phyloP scores from a whole-genome alignment of 2,797 vertebrate genomes.

The Todus mexicanus region DNA sequence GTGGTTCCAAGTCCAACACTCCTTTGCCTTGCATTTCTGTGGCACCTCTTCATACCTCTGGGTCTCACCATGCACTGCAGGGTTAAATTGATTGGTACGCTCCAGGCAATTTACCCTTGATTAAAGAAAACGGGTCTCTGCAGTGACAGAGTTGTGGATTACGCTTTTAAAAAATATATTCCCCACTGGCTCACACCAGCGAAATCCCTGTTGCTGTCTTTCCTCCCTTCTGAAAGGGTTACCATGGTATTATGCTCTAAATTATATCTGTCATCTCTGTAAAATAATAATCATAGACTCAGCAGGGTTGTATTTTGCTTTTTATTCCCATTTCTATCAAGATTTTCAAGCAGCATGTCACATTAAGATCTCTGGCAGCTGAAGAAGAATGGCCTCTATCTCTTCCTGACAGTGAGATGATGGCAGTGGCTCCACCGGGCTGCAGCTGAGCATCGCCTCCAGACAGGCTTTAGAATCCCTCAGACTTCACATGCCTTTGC shows the following conservation, averaged over 20 bases:
- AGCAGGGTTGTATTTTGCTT: background rate
- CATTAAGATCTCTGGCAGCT: background rate
- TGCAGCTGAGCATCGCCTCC: background rate
- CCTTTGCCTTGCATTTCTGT: background rate
- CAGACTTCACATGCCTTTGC: background rate
- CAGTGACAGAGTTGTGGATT: background rate
- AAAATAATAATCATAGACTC: background rate
- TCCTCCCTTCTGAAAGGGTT: background rate
- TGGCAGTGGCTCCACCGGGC: accelerated
- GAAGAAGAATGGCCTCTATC: background rate
- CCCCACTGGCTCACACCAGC: background rate
- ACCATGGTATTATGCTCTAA: background rate
- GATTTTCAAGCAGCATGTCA: background rate
- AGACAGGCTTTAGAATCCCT: accelerated
- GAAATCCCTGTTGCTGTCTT: background rate
- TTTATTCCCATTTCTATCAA: background rate
- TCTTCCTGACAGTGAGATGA: background rate
- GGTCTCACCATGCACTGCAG: background rate
- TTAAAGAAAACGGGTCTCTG: background rate
- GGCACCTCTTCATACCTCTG: background rate
- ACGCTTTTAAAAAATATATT: background rate
- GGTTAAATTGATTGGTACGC: background rate
- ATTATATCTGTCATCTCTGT: background rate
- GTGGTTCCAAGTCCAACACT: background rate
- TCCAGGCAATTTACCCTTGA: background rate